Base-by-base conservation (phyloP, 2,113 vertebrate species). In the Theropithecus gelada region DNA sequence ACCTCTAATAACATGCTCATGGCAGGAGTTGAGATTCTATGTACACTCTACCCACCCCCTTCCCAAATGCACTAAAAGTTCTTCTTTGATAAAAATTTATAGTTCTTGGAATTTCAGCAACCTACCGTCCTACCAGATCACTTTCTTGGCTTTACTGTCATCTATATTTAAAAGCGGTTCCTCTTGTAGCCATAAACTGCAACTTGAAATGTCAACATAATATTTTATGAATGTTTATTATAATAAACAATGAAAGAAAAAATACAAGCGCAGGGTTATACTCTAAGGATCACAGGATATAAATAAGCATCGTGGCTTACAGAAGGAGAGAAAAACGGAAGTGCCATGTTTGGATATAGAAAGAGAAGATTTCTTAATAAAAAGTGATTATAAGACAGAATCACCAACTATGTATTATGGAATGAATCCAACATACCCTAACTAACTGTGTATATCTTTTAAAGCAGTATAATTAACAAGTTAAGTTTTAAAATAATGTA, bases 161-260 rank as follows among this genome's bases (percentile, higher is more conserved):
- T 85, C 68, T 38, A 76, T 61, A 88, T 88, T 92, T 95, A 76
- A 92, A 93, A 75, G n/a, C 25, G 22, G 12, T 14, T 91, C 94
- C 23, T 96, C 8, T 92, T 92, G 45, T 43, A 83, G 30, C 13
- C 48, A 96, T 61, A 86, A 93, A 73, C 30, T 93, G 35, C 20
- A 81, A 80, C 64, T 93, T 95, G 38, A 38, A 18, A 91, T 87
- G 40, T 82, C 73, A 90, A 87, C 22, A 95, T 17, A 78, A 22
- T 94, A 93, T 72, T 95, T 93, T 94, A 75, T 86, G 32, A 64
- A 81, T 9, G 5, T 22, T 95, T 96, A 95, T 94, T 94, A 88
- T 80, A 96, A 95, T 95, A 93, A 85, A 96, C 20, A 84, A 88
- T 57, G 61, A 87, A 13, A 40, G 1, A 17, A 9, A 30, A 94